Evolutionary conservation across 2,797 vertebrate genomes (phyloP), one percentile per base, ranked within the genome.

Genomic region (Onychomys arenicola): DNA sequence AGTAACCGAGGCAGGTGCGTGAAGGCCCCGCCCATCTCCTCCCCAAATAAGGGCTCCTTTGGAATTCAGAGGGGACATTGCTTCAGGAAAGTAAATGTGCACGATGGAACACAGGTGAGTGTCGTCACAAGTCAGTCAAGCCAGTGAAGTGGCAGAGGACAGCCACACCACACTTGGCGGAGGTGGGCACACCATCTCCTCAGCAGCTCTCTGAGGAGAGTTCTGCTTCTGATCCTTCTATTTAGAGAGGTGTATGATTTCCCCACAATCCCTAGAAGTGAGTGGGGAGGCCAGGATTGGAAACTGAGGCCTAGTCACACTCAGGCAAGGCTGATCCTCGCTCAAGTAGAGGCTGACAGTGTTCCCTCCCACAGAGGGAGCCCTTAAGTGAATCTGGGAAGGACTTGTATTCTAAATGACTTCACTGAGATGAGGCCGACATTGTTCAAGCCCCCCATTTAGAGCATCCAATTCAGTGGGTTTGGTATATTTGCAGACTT

Each of bases 381-480:
- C 61, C 12, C n/a, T 69, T 23, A 3, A 17, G 29, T 3, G 14
- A 1, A 43, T 13, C 52, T 0, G 37, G 3, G 55, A 32, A 0
- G 5, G 0, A 4, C 37, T 87, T 85, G n/a, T 14, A 5, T 37
- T 19, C 49, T 57, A 37, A 25, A 29, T 0, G 16, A 40, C 37
- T 65, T 37, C 52, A 57, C 1, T 14, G 61, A 52, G 27, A 40
- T 2, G 3, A 5, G n/a, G 29, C 0, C 34, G 13, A 7, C 4
- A 0, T 19, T 27, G 5, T 3, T 37, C 49, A 13, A 21, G 10
- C 2, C 34, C 16, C 40, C 37, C 55, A 3, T 3, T 8, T 7
- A 13, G 3, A 67, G 25, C 6, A 4, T 3, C n/a, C 1, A 2
- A 0, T 3, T 57, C 5, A 0, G 1, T 1, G 57, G 40, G n/a